Base-by-base conservation (phyloP, 2,113 vertebrate genomes). In the Ceratotherium simum region DNA sequence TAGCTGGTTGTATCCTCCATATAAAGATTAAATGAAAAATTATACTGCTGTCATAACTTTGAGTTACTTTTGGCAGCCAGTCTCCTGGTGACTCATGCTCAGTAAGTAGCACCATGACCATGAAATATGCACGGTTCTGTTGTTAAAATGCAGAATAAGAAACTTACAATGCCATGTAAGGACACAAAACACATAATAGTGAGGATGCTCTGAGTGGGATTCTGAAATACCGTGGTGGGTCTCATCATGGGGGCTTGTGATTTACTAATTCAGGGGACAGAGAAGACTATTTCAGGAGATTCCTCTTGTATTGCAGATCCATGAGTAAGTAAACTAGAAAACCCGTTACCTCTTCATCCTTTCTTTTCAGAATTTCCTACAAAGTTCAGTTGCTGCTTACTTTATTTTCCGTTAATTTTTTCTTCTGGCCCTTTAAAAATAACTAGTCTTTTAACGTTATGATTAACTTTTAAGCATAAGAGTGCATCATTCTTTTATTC, bases 1-100 rank as follows among this genome's bases (percentile, higher is more conserved):
- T 42, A 54, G 48, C 75, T 3, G 69, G 25, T 67, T 81, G 93
- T 91, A 82, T 67, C 29, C 36, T 96, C 21, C 60, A 69, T 56
- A 72, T 73, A 18, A 96, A 70, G 39, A 91, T 82, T 95, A 91
- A 96, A 48, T 91, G 29, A 80, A 92, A 95, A 85, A 83, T 73
- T 78, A 82, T 84, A 39, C 12, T 78, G 46, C 39, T 93, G 39
- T 95, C 67, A 67, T 54, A 92, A 39, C 82, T 72, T 91, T 60
- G 14, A 91, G 70, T 42, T 73, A 78, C 64, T 93, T 90, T 94
- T 93, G 94, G 85, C 80, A 93, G 42, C 62, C 16, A 58, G 16
- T 13, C 20, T 97, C 48, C 17, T 87, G 29, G 42, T 95, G 90
- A 97, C 14, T 97, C 96, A 96, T 54, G 7, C 36, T 76, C 9